These are phyloP conservation scores for Drosophila trapezifrons DNA, from an alignment of 1,140 invertebrate species.

Conservation along the genomic window DNA sequence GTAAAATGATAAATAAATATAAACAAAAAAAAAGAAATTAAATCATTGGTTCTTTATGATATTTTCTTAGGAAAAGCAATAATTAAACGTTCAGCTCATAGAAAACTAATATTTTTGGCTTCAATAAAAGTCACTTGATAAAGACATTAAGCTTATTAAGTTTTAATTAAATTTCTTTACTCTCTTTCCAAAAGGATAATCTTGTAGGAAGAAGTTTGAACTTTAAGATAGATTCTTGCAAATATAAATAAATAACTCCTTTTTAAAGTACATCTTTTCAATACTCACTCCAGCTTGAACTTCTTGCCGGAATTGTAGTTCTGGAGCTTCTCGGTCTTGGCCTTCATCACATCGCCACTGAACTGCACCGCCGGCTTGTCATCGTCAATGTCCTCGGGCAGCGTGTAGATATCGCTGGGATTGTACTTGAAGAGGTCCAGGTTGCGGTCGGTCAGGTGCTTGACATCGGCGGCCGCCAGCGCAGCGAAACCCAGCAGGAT, in stretches of 20 bases:
- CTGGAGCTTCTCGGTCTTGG: constrained; percentile 75
- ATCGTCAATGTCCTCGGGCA: constrained; percentile 83
- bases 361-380: constrained; percentile 79
- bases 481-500: constrained; percentile 69
- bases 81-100: not conserved
- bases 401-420: constrained; percentile 77
- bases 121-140: not conserved
- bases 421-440: constrained; percentile 81
- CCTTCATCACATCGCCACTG: constrained; percentile 79
- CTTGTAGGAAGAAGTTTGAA: too few relatives aligned
- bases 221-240: too few relatives aligned
- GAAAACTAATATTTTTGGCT: not conserved
- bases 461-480: constrained; percentile 69
- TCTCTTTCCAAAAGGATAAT: too few relatives aligned
- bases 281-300: constrained; percentile 79
- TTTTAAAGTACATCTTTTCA: not conserved
- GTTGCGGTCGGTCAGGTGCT: constrained; percentile 77
- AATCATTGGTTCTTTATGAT: not conserved
- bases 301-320: constrained; percentile 79
- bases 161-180: not conserved
- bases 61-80: too few relatives aligned
- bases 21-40: too few relatives aligned
- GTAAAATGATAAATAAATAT: not conserved
- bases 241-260: too few relatives aligned
- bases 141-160: not conserved